phyloP scores from a whole-genome alignment of 2,797 vertebrate species.

The Rhinichthys osculus region DNA sequence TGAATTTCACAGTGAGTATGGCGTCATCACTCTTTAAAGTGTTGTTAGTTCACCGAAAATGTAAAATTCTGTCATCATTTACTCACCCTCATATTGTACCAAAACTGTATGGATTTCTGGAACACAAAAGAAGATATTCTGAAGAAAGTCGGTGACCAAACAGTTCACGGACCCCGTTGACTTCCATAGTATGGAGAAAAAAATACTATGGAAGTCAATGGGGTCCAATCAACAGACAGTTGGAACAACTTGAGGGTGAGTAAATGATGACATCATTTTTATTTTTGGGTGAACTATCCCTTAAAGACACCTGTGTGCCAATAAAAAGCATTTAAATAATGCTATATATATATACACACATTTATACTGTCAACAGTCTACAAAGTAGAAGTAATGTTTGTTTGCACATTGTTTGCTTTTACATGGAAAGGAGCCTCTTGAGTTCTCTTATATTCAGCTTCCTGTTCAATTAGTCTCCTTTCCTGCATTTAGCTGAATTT shows the following conservation, averaged over 20 bases:
- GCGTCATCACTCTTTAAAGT: background rate
- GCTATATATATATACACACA: background rate
- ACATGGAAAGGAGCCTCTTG: background rate
- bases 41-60: background rate
- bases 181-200: background rate
- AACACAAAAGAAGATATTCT: no score
- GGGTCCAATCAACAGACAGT: background rate
- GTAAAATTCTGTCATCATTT: background rate
- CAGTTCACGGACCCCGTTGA: background rate
- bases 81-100: background rate
- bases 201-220: no score
- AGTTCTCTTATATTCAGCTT: constrained; percentile 53
- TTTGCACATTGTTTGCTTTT: background rate
- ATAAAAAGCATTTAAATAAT: background rate
- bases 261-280: background rate
- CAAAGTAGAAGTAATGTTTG: background rate
- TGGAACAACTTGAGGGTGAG: background rate
- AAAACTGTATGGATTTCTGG: background rate
- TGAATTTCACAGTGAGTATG: background rate
- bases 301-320: background rate
- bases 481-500: constrained; percentile 74
- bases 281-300: background rate
- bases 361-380: no score
- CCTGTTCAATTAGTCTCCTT: constrained; percentile 65
- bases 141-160: no score